Conservation (phyloP, 2,797 vertebrate species). For the Pseudochaenichthys georgianus region DNA sequence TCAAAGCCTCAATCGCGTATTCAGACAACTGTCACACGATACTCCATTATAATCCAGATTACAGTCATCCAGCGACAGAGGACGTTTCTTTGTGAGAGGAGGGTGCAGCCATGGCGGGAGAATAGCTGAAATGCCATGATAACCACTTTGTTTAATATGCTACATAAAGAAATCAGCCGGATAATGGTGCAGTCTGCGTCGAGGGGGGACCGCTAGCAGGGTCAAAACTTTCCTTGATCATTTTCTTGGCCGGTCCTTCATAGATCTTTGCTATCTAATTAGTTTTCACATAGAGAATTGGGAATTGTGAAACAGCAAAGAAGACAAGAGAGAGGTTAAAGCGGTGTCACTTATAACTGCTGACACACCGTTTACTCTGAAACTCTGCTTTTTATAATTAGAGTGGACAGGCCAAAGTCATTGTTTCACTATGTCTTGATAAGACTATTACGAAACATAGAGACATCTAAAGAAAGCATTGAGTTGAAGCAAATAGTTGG, state of each 20-base stretch:
- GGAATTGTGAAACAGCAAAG: conserved; percentile 23
- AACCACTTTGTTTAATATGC: conserved; percentile 16
- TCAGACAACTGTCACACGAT: conserved; percentile 10
- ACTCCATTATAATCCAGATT: conserved; percentile 63
- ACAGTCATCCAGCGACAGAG: conserved; percentile 55
- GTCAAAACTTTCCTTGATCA: conserved; percentile 40
- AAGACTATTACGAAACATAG: neutral
- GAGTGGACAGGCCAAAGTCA: neutral
- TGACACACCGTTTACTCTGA: conserved; percentile 12
- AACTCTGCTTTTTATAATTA: neutral
- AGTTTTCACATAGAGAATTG: conserved; percentile 27
- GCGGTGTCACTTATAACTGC: conserved; percentile 20
- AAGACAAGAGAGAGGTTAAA: conserved; percentile 20
- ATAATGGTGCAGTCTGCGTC: conserved; percentile 14
- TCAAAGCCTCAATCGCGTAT: conserved; percentile 21
- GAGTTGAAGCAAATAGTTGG: conserved; percentile 12
- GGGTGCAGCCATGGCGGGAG: neutral
- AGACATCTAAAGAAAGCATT: neutral
- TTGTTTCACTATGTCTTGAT: conserved; percentile 13
- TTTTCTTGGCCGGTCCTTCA: conserved; percentile 22
- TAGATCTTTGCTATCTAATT: conserved; percentile 39
- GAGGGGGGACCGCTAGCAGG: neutral
- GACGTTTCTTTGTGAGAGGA: conserved; percentile 28
- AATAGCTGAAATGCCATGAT: conserved; percentile 29
- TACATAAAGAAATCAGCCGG: conserved; percentile 24